Base-by-base conservation (phyloP, 2,888 invertebrate genomes). In the Synergus umbraculus region DNA sequence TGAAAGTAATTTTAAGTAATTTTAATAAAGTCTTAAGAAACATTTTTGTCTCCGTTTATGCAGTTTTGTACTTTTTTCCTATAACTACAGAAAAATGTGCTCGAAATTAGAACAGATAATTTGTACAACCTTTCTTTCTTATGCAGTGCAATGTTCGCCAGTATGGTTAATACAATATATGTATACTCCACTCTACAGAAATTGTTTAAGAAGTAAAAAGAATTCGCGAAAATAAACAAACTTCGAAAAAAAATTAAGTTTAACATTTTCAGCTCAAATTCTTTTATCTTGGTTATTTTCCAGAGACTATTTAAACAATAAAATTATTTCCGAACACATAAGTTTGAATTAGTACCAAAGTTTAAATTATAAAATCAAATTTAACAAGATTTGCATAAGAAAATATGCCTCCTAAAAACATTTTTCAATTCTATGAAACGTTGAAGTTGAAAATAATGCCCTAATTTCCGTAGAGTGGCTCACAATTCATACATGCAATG, bases 71-170 rank as follows among this genome's bases (percentile, higher is more conserved):
- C 63, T 18, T 73, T 29, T 41, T 18, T n/a, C 73, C 73, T 58
- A 73, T n/a, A 54, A 37, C 73, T 58, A 58, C n/a, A 37, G 29
- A 13, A 79, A 76, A 15, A 83, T 89, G 92, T 92, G 92, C 92
- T 91, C 92, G 92, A 92, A 92, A 88, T 92, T 92, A 92, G 92
- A 90, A 90, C 88, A 87, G 82, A 79, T 79, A 82, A 87, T 83
- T 83, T 85, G 85, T 84, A 82, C 89, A 91, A 91, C 89, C 86
- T 90, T 91, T 92, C 66, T 88, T 90, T 88, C 86, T 87, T 88
- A 90, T 90, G 91, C 91, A 91, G 87, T 87, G 87, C 90, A 89
- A 88, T 89, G 73, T 73, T 73, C 73, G 54, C 54, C 37, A 54
- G 54, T 69, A 73, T 54, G 69, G 54, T 54, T 73, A 73, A 41